phyloP scores from a whole-genome alignment of 2,113 vertebrate genomes.

The Phasianus colchicus region DNA sequence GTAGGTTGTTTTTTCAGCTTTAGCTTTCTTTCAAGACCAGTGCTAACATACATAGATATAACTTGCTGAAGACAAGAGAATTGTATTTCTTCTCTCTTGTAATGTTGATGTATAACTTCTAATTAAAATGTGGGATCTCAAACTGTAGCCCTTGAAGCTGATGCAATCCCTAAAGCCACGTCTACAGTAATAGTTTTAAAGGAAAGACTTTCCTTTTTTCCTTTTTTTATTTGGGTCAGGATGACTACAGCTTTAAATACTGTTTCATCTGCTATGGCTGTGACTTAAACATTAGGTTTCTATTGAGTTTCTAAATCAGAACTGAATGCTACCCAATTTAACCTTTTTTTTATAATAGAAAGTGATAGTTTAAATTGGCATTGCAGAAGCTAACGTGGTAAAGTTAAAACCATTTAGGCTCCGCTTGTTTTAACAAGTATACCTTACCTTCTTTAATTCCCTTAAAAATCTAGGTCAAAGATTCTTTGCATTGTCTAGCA shows the following conservation, averaged over 20 bases:
- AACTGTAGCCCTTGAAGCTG: conserved; percentile 23
- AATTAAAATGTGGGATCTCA: not conserved
- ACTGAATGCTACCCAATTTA: conserved; percentile 55
- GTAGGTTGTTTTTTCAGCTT: not conserved
- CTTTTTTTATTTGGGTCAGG: conserved; percentile 46
- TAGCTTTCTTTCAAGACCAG: not conserved
- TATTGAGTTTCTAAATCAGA: conserved; percentile 66
- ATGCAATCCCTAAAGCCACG: conserved; percentile 59
- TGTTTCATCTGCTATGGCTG: conserved; percentile 55
- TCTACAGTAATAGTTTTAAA: conserved; percentile 40
- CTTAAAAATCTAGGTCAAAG: conserved; percentile 64
- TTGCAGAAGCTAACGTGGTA: conserved; percentile 61
- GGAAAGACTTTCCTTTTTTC: conserved; percentile 45
- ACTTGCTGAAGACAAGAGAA: not conserved
- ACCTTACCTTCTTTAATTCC: conserved; percentile 60
- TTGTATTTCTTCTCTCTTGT: not conserved
- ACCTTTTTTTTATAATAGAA: conserved; percentile 35
- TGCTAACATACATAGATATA: not conserved
- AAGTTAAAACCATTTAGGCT: conserved; percentile 62
- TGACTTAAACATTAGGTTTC: conserved; percentile 65
- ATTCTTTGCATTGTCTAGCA: conserved; percentile 57
- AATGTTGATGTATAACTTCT: not conserved
- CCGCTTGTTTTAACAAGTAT: conserved; percentile 70
- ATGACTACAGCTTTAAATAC: conserved; percentile 64
- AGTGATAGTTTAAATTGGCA: conserved; percentile 75